Percentiles rank a stretch among this genome's conserved stretches.
Evolutionary conservation across 2,113 vertebrate species (phyloP).

Genomic region (Scopus umbretta): DNA sequence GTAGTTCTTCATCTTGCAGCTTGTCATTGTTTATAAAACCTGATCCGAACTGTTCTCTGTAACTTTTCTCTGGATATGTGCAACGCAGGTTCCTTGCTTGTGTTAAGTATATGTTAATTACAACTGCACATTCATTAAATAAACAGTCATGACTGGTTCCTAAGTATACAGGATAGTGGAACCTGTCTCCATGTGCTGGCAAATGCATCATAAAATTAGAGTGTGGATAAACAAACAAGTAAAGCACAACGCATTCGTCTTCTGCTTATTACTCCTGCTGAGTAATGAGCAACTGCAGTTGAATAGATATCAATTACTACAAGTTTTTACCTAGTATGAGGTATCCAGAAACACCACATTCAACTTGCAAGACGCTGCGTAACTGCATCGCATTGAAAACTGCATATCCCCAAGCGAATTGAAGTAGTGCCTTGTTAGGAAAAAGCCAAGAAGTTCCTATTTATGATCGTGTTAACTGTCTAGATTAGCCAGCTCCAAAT

Average conservation of each 20-base stretch:
- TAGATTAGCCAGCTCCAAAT: background rate
- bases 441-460: background rate
- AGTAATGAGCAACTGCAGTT: background rate
- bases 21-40: background rate
- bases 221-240: background rate
- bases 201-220: background rate
- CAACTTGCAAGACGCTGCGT: background rate
- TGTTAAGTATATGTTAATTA: background rate
- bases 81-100: background rate
- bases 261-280: background rate
- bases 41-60: background rate
- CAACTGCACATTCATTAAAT: background rate
- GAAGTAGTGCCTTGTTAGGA: background rate
- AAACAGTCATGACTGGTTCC: background rate
- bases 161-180: background rate
- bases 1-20: background rate
- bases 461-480: background rate
- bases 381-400: no score
- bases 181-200: background rate
- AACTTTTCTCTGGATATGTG: background rate
- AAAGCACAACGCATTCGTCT: background rate
- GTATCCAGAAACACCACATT: background rate
- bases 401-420: background rate
- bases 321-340: background rate
- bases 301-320: background rate